Evolutionary conservation across 2,888 invertebrate species (phyloP), one percentile per base, ranked within the genome.

Genomic region (Trimorus sp.): DNA sequence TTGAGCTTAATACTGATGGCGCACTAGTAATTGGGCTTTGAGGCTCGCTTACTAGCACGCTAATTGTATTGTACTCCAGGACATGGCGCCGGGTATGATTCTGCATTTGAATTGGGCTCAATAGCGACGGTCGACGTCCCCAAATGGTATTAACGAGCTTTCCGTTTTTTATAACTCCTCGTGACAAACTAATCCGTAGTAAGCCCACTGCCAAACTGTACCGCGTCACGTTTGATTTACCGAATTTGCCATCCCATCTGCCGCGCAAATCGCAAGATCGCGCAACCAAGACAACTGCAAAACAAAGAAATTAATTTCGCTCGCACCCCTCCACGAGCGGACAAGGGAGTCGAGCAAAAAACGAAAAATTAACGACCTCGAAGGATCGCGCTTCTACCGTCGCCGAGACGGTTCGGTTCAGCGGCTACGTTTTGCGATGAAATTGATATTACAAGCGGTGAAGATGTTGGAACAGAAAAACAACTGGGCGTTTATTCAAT

Each of bases 201-300:
- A 63, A 63, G 49, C 49, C 49, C 48, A 2, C 0, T 26, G 60
- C 60, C 60, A 63, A 63, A 63, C 49, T 49, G 14, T 37, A 63
- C 37, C 49, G 49, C 37, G 49, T 63, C 63, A 63, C 49, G 49
- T 63, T 63, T 63, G 49, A 63, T 63, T 63, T 49, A 48, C 37
- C 49, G 15, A 14, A 49, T 63, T 63, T 63, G 60, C 49, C 49
- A 63, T 49, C 36, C 14, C 49, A 51, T 63, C 49, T 36, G 45
- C 9, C 60, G 8, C n/a, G 45, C 26, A 60, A 60, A 16, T 42
- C 60, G 26, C n/a, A 60, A 45, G 15, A 40, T 59, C 37, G 56
- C 60, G 26, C n/a, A 60, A 45, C 26, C 12, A 37, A 1, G 42
- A 59, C 42, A 37, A 42, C 42, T 5, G 16, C 15, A 37, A 59